Conservation (phyloP, 2,113 vertebrate species). For the Agapornis roseicollis region DNA sequence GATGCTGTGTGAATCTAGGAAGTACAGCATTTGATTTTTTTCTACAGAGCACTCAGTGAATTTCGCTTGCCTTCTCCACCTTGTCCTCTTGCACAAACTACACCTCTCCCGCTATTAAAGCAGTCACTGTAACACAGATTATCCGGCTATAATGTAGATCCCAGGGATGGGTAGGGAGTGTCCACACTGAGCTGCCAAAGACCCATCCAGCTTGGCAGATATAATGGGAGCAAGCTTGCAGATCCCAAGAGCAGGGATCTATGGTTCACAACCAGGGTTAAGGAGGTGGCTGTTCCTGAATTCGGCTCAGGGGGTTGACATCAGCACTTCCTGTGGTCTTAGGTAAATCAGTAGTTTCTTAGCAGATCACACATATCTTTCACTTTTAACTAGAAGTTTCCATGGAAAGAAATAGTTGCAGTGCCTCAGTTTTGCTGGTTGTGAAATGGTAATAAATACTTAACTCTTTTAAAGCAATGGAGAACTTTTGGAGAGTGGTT, state of each 20-base stretch:
- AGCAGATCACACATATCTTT: neutral
- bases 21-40: neutral
- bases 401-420: neutral
- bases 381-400: conserved; percentile 46
- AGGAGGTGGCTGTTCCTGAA: neutral
- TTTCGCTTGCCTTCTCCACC: neutral
- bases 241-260: neutral
- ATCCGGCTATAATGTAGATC: neutral
- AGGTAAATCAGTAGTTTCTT: conserved; percentile 19
- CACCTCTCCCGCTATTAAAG: neutral
- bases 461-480: neutral
- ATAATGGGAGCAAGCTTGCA: neutral
- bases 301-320: neutral
- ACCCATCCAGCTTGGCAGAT: neutral
- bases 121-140: neutral
- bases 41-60: neutral
- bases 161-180: neutral
- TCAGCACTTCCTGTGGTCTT: conserved; percentile 1
- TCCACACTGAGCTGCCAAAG: neutral
- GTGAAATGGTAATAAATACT: neutral
- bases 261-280: neutral
- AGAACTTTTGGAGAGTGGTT: neutral
- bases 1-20: neutral
- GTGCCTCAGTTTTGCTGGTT: neutral
- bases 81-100: neutral